Base-by-base conservation (phyloP, 2,797 vertebrate species). In the Leptatherina wallacei region DNA sequence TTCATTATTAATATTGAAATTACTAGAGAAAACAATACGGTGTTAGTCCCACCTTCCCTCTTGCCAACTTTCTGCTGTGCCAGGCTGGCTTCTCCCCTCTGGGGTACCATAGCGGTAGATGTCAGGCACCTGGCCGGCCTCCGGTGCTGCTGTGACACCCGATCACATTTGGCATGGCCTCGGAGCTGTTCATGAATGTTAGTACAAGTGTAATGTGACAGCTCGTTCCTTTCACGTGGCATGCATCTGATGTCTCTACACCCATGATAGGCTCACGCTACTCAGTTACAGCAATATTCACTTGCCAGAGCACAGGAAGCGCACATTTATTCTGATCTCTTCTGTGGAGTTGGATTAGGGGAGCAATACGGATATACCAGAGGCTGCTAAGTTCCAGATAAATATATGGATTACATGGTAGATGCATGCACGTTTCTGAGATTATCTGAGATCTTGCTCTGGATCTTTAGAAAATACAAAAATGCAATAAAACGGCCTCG, bases 181-280 rank as follows among this genome's bases (percentile, higher is more conserved):
- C 42, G 81, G 73, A 62, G 72, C 86, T 91, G 89, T 92, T 89
- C 88, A 83, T 91, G 88, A 91, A 92, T 94, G 93, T 93, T 90
- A 86, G 87, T 92, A 93, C 92, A 93, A 92, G 93, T 93, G 93
- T 94, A 93, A 93, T 89, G 91, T 91, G 92, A 94, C 93, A 93
- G 89, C 91, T 90, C 73, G 67, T 84, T 89, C 89, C 90, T 93
- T 90, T 92, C 89, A 90, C 86, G 91, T 89, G 83, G 83, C 86
- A 85, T 83, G 84, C 75, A 24, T 75, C 87, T 84, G 80, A 91
- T 86, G 86, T 85, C 76, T 58, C 77, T 35, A 59, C 77, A 73
- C 78, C 51, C 4, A 66, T n/a, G 86, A 80, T 73, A 77, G 85
- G 84, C 82, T 80, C 80, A 83, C 77, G 75, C 83, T 82, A 72